These are phyloP conservation scores for Lethrus apterus DNA, from an alignment of 1,140 invertebrate species.

Conservation along the genomic window DNA sequence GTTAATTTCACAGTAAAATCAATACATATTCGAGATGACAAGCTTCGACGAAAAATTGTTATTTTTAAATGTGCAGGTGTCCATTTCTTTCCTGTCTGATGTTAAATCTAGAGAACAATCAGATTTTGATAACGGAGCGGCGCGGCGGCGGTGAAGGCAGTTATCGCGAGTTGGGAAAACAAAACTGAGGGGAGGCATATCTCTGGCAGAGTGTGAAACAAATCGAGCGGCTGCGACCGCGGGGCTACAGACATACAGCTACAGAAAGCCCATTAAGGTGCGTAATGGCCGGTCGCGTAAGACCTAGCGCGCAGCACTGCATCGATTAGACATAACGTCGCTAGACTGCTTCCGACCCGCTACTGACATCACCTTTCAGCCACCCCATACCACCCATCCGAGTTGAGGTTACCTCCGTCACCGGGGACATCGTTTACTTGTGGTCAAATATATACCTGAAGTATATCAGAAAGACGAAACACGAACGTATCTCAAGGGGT, in stretches of 20 bases:
- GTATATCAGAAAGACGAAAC: too few species aligned
- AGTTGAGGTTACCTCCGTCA: background rate
- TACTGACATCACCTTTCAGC: conserved; percentile 22
- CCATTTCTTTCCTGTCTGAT: too few species aligned
- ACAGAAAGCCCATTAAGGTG: conserved; percentile 43
- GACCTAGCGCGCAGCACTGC: conserved; percentile 43
- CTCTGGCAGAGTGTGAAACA: conserved; percentile 14
- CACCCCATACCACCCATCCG: conserved; percentile 4
- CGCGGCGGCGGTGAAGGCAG: background rate
- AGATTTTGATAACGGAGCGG: background rate
- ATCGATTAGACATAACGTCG: conserved; percentile 46
- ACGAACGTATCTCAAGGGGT: too few species aligned
- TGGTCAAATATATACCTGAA: too few species aligned
- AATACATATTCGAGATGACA: too few species aligned
- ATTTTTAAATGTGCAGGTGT: too few species aligned
- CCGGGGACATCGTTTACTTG: too few species aligned
- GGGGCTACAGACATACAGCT: conserved; percentile 29
- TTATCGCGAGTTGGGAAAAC: background rate
- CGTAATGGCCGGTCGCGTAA: conserved; percentile 42
- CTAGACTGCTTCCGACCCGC: conserved; percentile 28
- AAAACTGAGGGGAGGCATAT: conserved; percentile 11
- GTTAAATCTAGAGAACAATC: too few species aligned
- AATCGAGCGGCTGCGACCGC: conserved; percentile 16
- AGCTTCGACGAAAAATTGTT: too few species aligned
- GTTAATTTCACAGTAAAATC: too few species aligned